A percentile compares a stretch with the other conserved stretches of the same genome.
These are phyloP conservation scores for Euura saliciscinereae DNA, from an alignment of 1,140 invertebrate genomes.

Conservation along the genomic window DNA sequence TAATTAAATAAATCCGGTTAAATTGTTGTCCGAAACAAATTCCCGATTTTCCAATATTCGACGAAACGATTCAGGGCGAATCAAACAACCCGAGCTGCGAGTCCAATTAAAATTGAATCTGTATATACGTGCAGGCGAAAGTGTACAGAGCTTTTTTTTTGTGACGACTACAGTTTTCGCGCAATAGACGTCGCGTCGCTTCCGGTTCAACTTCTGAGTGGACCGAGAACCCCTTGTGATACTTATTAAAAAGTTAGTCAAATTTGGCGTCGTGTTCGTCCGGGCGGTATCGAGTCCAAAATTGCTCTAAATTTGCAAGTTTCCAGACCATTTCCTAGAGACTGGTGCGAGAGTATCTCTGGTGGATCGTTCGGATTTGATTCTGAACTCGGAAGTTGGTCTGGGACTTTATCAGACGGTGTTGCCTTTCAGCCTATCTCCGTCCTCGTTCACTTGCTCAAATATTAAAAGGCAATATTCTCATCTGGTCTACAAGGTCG, in stretches of 20 bases:
- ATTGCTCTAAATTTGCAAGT: background rate
- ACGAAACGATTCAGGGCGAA: background rate
- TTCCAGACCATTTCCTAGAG: background rate
- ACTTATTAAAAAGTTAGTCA: conserved; percentile 5
- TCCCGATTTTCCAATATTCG: background rate
- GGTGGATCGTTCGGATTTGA: too few relatives aligned
- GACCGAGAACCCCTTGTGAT: background rate
- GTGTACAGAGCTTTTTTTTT: too few relatives aligned
- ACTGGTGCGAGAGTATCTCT: too few relatives aligned
- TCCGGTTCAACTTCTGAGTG: background rate
- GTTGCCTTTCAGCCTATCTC: too few relatives aligned
- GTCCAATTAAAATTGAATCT: background rate
- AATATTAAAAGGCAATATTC: conserved; percentile 7
- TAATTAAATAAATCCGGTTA: background rate
- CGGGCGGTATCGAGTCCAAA: conserved; percentile 1
- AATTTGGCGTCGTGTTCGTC: background rate
- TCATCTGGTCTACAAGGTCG: background rate
- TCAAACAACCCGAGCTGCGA: background rate
- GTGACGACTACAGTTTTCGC: too few relatives aligned
- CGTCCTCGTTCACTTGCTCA: background rate
- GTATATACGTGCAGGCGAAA: background rate
- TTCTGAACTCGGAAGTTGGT: too few relatives aligned
- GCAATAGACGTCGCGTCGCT: background rate
- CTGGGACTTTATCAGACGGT: too few relatives aligned
- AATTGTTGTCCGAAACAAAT: background rate